Evolutionary conservation across 1,140 invertebrate genomes (phyloP), one percentile per base, ranked within the genome.

Genomic region (Conopomorpha cramerella): DNA sequence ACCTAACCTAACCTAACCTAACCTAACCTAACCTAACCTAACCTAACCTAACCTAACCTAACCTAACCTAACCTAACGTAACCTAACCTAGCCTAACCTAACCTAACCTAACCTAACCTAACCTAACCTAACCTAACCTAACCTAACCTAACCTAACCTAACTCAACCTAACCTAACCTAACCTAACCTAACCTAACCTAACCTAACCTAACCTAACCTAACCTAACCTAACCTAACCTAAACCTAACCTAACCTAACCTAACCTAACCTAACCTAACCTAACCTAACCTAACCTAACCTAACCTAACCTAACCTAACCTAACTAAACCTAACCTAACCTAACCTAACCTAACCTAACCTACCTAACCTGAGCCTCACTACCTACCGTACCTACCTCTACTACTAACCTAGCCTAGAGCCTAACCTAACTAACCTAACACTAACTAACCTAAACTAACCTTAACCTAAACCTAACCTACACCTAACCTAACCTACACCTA

Each of bases 251-350:
- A n/a, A n/a, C 19, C 19, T 23, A 23, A 23, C 19, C 19, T 23
- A 23, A 23, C 25, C 15, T 7, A 47, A n/a, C n/a, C n/a, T n/a
- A n/a, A n/a, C n/a, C 45, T 44, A 43, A 27, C 26, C 32, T 35
- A 28, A 26, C 26, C 32, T 23, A 30, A 29, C 27, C 36, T 31
- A 30, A 29, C 27, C 36, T 31, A 30, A 29, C 27, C 43, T 31
- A 46, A 42, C 34, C 38, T 31, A 46, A 41, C 34, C 42, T 35
- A 26, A 25, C 34, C 18, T 35, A 35, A 25, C 33, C 39, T 35
- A 46, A 16, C 43, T 38, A 26, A 42, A 30, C 27, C 36, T 31
- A 30, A 29, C 27, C 36, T 31, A 30, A 26, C 11, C 34, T 12
- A 26, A 35, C 11, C 33, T 27, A 35, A 35, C 34, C 38, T 32